phyloP scores from a whole-genome alignment of 2,113 vertebrate species.

The Sardina pilchardus region DNA sequence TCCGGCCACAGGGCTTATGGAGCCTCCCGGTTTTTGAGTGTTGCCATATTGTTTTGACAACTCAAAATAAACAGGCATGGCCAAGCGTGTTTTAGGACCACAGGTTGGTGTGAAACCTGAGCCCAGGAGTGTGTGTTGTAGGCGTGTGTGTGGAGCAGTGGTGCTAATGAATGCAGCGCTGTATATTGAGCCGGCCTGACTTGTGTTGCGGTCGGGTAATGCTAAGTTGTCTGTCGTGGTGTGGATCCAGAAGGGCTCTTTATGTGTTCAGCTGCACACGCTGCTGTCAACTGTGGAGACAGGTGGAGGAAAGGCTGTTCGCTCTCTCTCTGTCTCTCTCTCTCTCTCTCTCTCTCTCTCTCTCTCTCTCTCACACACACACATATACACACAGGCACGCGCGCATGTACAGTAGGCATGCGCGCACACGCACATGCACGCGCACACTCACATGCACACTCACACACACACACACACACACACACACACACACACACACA shows the following conservation, averaged over 20 bases:
- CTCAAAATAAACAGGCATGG: neutral
- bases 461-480: neutral
- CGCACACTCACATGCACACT: neutral
- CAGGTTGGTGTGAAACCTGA: neutral
- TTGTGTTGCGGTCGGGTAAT: neutral
- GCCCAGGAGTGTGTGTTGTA: neutral
- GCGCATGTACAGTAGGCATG: neutral
- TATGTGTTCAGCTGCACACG: neutral
- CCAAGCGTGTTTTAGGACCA: neutral
- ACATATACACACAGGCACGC: neutral
- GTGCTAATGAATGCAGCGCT: neutral
- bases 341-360: too few relatives aligned
- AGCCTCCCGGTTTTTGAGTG: neutral
- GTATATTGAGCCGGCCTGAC: neutral
- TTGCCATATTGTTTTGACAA: neutral
- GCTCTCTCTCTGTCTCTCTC: too few relatives aligned
- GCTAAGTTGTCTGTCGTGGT: neutral
- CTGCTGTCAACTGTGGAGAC: neutral
- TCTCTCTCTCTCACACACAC: neutral
- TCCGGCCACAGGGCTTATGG: neutral
- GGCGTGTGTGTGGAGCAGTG: neutral
- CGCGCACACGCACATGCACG: neutral
- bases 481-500: constrained; percentile 8
- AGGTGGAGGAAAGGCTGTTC: neutral
- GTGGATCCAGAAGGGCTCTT: neutral